Evolutionary conservation across 2,113 vertebrate species (phyloP).

Genomic region (Trematomus loennbergii): DNA sequence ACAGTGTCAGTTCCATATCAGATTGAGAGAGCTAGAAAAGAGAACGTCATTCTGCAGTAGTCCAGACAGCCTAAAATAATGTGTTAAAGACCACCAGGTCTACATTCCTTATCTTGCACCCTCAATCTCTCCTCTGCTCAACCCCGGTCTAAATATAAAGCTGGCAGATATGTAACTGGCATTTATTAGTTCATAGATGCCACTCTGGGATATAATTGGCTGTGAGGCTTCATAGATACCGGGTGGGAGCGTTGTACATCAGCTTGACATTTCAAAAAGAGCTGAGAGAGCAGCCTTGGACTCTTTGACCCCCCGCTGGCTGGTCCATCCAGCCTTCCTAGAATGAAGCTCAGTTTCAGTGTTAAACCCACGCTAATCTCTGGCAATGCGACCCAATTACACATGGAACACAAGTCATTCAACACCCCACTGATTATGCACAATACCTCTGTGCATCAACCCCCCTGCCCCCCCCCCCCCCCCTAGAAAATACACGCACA

Average conservation of each 20-base stretch:
- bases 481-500: conserved; percentile 39
- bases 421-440: conserved; percentile 69
- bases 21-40: conserved; percentile 24
- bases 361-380: conserved; percentile 77
- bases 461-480: too few species aligned
- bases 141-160: conserved; percentile 79
- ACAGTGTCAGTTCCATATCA: conserved; percentile 35
- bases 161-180: conserved; percentile 69
- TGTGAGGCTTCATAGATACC: conserved; percentile 47
- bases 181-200: conserved; percentile 80
- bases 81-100: conserved; percentile 57
- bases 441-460: conserved; percentile 54
- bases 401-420: conserved; percentile 78
- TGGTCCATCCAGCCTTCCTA: conserved; percentile 63
- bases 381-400: conserved; percentile 80
- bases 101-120: conserved; percentile 54
- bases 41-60: conserved; percentile 35
- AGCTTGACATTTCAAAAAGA: conserved; percentile 83
- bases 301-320: conserved; percentile 48
- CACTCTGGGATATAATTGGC: conserved; percentile 73
- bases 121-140: conserved; percentile 47
- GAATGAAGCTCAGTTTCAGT: conserved; percentile 75
- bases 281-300: conserved; percentile 79
- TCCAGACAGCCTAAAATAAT: conserved; percentile 71
- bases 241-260: conserved; percentile 80